Base-by-base conservation (phyloP, 2,113 vertebrate species). In the Hucho hucho region DNA sequence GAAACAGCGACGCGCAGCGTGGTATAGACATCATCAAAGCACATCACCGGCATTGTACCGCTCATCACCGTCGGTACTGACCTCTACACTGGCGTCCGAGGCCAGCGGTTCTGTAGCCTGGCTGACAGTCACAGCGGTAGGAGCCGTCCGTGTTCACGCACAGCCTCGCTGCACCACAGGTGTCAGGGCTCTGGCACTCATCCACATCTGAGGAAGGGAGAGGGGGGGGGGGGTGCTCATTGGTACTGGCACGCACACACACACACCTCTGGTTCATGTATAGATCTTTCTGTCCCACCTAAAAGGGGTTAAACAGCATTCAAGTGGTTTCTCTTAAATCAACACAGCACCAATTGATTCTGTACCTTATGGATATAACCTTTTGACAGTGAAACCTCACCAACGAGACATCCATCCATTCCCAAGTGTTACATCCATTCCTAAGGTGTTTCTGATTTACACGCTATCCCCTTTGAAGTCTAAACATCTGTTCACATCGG, bases 81-180 rank as follows among this genome's bases (percentile, higher is more conserved):
- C 94, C 96, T 85, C 87, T 56, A 46, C 96, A 97, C 18, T 92
- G 93, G 0, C 84, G 79, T 0, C 92, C 83, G 2, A 79, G 84
- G 14, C 89, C 81, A 1, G 75, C 47, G 70, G 94, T 89, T 53
- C 88, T 87, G 65, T 92, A 96, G 43, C 95, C 95, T 7, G 61
- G 49, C 26, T 72, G 79, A 80, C 95, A 96, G 47, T 86, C 88
- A 70, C 95, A 96, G 25, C 81, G 68, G 4, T 93, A 96, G 70
- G 95, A 95, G 28, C 95, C 95, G 0, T 3, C 87, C 0, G 87
- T 93, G 82, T 96, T 96, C 76, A 83, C 90, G 78, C 95, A 96
- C 61, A 89, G 78, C 24, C 94, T 94, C 13, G 87, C 66, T 1
- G 75, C 75, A 56, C 94, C 94, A 82, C 87, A 91, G 64, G 82